Conservation (phyloP, 2,113 vertebrate genomes). For the Chlamydotis undulata region DNA sequence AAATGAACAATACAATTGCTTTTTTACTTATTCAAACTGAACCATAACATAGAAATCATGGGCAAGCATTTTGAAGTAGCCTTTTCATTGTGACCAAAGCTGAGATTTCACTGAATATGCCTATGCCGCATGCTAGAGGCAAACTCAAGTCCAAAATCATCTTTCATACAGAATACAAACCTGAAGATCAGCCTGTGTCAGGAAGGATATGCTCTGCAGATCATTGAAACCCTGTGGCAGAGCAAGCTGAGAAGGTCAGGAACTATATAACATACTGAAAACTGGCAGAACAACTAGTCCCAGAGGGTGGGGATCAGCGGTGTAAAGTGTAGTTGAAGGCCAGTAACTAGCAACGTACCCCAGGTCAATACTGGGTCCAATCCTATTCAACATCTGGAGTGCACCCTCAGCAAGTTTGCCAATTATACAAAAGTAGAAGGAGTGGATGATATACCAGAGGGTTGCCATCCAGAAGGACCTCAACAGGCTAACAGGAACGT, state of each 20-base stretch:
- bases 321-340: not conserved
- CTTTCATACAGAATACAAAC: not conserved
- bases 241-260: not conserved
- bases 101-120: not conserved
- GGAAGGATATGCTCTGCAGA: not conserved
- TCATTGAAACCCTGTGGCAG: not conserved
- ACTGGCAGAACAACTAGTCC: not conserved
- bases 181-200: not conserved
- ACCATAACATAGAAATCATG: not conserved
- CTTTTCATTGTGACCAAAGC: not conserved
- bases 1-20: not conserved
- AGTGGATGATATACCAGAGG: too few species aligned
- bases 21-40: not conserved
- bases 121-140: not conserved
- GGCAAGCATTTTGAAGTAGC: not conserved
- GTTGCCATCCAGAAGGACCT: too few species aligned
- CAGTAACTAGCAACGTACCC: too few species aligned
- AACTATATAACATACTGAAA: not conserved
- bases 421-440: too few species aligned
- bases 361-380: too few species aligned
- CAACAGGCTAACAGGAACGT: too few species aligned
- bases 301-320: not conserved
- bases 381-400: too few species aligned
- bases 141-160: not conserved
- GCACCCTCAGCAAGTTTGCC: too few species aligned